Percentiles rank a stretch among this genome's conserved stretches.
phyloP scores from a whole-genome alignment of 2,113 vertebrate species.

The Rhineura floridana region DNA sequence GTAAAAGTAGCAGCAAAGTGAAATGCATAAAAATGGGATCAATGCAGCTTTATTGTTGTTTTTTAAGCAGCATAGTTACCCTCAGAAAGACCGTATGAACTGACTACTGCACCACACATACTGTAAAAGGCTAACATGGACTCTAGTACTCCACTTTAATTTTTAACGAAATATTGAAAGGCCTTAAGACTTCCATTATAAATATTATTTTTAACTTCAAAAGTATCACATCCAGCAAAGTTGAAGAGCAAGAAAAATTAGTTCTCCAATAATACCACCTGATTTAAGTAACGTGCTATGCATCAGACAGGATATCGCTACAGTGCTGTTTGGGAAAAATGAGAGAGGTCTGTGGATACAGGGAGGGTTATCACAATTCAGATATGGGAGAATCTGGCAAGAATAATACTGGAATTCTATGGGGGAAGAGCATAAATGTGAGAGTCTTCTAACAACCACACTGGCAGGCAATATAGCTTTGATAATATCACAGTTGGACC shows the following conservation, averaged over 20 bases:
- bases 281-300: neutral
- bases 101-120: neutral
- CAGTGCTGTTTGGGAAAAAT: neutral
- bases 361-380: neutral
- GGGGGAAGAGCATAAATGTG: neutral
- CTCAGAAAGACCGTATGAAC: neutral
- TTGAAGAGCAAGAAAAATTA: neutral
- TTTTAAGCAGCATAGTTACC: neutral
- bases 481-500: neutral
- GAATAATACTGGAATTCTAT: neutral
- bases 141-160: neutral
- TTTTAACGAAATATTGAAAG: too few relatives aligned
- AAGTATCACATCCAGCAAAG: neutral
- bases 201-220: neutral
- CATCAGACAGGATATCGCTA: neutral
- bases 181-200: neutral
- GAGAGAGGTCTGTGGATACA: accelerated
- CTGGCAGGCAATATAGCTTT: neutral
- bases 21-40: neutral
- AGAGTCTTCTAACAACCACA: neutral
- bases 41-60: neutral
- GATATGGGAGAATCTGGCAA: accelerated
- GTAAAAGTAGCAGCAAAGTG: neutral
- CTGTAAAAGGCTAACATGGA: neutral
- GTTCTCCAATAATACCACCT: neutral